Evolutionary conservation across 2,113 vertebrate genomes (phyloP).

Genomic region (Proteles cristata): DNA sequence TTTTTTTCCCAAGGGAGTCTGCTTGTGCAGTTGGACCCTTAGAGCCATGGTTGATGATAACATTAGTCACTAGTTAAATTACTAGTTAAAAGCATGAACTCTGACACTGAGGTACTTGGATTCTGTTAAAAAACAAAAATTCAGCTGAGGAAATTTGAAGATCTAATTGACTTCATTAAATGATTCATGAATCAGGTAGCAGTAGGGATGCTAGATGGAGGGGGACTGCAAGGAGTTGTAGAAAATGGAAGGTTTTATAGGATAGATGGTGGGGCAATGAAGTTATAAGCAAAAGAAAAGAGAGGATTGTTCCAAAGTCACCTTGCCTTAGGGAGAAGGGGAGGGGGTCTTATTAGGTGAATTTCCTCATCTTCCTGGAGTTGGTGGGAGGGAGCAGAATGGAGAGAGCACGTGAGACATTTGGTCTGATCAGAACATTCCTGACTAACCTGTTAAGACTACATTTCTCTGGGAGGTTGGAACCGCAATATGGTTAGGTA

Average conservation of each 20-base stretch:
- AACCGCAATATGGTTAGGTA: not conserved
- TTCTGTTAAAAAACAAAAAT: not conserved
- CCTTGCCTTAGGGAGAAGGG: not conserved
- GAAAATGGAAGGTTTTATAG: not conserved
- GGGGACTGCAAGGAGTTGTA: not conserved
- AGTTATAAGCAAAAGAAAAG: not conserved
- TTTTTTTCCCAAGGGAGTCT: not conserved
- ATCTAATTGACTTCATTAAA: not conserved
- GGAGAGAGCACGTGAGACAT: not conserved
- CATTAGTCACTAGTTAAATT: not conserved
- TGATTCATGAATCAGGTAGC: not conserved
- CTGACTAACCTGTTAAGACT: not conserved
- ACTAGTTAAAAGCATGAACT: constrained; percentile 36
- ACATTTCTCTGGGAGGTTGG: not conserved
- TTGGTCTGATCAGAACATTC: not conserved
- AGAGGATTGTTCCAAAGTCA: not conserved
- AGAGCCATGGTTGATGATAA: not conserved
- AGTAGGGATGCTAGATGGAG: not conserved
- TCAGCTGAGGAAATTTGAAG: not conserved
- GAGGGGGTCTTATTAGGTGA: not conserved
- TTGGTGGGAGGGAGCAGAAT: not conserved
- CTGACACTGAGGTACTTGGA: not conserved
- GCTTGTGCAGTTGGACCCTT: not conserved
- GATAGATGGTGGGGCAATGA: not conserved
- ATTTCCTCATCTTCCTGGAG: not conserved